Conservation (phyloP, 2,797 vertebrate genomes). For the Florisuga fusca region DNA sequence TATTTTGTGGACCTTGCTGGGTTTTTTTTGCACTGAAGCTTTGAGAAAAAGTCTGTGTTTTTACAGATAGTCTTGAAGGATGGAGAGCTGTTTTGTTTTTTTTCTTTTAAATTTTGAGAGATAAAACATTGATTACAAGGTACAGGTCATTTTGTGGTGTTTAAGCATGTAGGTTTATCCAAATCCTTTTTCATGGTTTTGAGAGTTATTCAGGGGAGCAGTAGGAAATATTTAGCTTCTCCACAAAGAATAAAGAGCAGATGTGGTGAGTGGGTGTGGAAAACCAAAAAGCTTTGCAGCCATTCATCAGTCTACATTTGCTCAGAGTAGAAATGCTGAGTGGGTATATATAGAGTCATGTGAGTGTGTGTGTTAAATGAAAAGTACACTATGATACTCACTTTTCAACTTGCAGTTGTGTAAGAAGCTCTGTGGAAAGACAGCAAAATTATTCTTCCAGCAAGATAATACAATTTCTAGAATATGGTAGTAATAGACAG, state of each 20-base stretch:
- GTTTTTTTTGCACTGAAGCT: background rate
- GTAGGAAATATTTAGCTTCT: background rate
- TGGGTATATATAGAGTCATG: background rate
- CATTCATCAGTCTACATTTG: conserved; percentile 14
- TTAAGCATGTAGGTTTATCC: background rate
- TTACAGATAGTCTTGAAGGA: background rate
- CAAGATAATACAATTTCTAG: background rate
- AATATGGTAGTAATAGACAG: background rate
- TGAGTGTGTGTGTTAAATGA: background rate
- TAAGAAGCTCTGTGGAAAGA: background rate
- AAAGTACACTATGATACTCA: background rate
- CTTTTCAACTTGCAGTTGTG: background rate
- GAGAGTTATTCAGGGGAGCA: background rate
- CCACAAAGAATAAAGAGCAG: conserved; percentile 28
- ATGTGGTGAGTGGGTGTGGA: conserved; percentile 27
- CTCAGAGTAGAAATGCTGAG: conserved; percentile 27
- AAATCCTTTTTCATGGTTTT: background rate
- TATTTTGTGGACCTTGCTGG: background rate
- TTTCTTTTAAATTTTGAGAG: background rate
- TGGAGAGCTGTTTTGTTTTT: background rate
- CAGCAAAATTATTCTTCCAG: background rate
- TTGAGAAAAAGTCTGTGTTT: background rate
- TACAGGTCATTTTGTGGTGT: background rate
- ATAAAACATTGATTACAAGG: background rate
- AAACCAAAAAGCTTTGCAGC: conserved; percentile 13